Evolutionary conservation across 2,113 vertebrate genomes (phyloP), one percentile per base, ranked within the genome.

Genomic region (Tragulus kanchil): DNA sequence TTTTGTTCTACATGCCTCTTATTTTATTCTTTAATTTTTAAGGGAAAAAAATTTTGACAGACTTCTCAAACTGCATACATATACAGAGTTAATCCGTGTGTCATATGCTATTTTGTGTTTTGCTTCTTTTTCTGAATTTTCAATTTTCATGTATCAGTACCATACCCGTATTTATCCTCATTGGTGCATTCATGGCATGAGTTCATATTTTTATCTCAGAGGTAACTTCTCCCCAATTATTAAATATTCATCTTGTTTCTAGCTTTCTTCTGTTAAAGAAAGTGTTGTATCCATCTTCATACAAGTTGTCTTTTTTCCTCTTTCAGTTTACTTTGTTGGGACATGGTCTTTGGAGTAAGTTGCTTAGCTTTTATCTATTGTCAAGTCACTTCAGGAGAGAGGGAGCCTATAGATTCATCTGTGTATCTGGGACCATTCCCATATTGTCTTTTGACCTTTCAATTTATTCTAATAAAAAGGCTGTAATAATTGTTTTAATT

Each of bases 41-140:
- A 45, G 21, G 21, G 8, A 8, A 42, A 85, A 84, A 97, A 69
- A 48, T 52, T 45, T 84, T 77, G 13, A 94, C 88, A 52, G 67
- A 89, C 17, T 96, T 81, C 28, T 88, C 71, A 81, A 7, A 69
- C 50, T 81, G 17, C 5, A 19, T 5, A 48, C 54, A 85, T 25
- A 36, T 26, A 65, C 89, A 19, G 82, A 50, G 71, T 88, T 75
- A 82, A 31, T 77, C n/a, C 61, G 14, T 92, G 31, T 64, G 19
- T 36, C 62, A 3, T 61, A 31, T 67, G 79, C 52, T 81, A 42
- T 85, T 94, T 87, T 88, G 13, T 45, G 50, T 89, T 89, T 89
- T 85, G 52, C 61, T 73, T 69, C 77, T 88, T 89, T 94, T 71
- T 75, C 83, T 59, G 28, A 65, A 59, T 85, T 94, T 92, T 86